phyloP scores from a whole-genome alignment of 2,113 vertebrate species.

The Callipepla californica region DNA sequence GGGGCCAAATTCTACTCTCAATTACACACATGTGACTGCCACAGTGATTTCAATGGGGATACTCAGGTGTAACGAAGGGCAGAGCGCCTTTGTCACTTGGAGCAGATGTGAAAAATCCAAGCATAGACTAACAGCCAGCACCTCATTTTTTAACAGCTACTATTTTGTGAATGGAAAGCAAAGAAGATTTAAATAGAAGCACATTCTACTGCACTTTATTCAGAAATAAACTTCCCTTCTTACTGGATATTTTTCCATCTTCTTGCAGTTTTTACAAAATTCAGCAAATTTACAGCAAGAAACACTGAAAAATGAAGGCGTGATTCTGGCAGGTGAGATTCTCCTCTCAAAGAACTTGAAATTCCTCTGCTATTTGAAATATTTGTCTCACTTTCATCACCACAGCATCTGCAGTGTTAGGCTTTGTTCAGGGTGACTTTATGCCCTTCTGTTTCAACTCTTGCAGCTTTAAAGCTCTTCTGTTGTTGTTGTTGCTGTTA shows the following conservation, averaged over 20 bases:
- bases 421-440: neutral
- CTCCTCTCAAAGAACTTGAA: neutral
- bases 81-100: slow-evolving; percentile 13
- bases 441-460: neutral
- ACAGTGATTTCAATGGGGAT: slow-evolving; percentile 52
- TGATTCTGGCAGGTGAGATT: neutral
- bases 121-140: neutral
- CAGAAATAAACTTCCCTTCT: neutral
- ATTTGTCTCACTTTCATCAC: neutral
- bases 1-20: slow-evolving; percentile 65
- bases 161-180: neutral
- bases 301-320: neutral
- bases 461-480: neutral
- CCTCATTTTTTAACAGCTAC: neutral
- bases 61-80: slow-evolving; percentile 51
- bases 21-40: slow-evolving; percentile 55
- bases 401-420: neutral
- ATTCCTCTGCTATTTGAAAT: neutral
- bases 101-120: slow-evolving; percentile 52
- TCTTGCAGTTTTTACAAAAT: neutral
- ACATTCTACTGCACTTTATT: neutral
- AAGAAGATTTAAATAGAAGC: neutral
- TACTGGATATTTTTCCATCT: neutral
- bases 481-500: neutral
- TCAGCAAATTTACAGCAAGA: neutral